A percentile compares a stretch with the other conserved stretches of the same genome.
phyloP scores from a whole-genome alignment of 2,797 vertebrate genomes.

The Sternarchorhynchus goeldii region DNA sequence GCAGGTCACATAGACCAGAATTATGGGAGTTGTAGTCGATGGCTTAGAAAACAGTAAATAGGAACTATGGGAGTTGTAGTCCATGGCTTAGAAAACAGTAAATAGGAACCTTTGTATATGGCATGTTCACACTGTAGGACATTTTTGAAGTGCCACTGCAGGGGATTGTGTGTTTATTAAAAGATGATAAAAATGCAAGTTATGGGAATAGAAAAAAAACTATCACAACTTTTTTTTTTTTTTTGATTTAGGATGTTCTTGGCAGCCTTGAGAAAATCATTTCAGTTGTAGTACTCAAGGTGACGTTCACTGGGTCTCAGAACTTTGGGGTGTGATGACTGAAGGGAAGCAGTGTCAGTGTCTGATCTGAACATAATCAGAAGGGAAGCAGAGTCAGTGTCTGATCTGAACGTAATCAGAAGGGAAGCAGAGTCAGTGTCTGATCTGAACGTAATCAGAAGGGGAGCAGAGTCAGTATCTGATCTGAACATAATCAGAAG shows the following conservation, averaged over 20 bases:
- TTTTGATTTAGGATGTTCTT: neutral
- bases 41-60: too few relatives aligned
- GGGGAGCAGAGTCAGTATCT: neutral
- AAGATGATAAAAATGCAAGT: neutral
- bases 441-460: too few relatives aligned
- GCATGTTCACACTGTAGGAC: neutral
- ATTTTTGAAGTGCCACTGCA: neutral
- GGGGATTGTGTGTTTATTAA: neutral
- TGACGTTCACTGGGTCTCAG: conserved; percentile 16
- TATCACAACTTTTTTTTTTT: too few relatives aligned
- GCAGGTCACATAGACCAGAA: too few relatives aligned
- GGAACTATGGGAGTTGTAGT: too few relatives aligned
- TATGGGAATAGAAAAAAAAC: neutral
- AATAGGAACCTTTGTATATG: too few relatives aligned
- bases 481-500: too few relatives aligned
- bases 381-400: too few relatives aligned
- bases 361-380: neutral
- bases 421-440: neutral
- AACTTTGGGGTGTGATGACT: neutral
- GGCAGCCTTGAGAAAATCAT: conserved; percentile 6
- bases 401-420: neutral
- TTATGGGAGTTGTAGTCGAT: too few relatives aligned
- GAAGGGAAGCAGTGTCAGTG: neutral
- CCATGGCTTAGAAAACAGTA: neutral
- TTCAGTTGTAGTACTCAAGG: conserved; percentile 7